Evolutionary conservation across 2,797 vertebrate genomes (phyloP).

Genomic region (Orientallactaga sibirica): DNA sequence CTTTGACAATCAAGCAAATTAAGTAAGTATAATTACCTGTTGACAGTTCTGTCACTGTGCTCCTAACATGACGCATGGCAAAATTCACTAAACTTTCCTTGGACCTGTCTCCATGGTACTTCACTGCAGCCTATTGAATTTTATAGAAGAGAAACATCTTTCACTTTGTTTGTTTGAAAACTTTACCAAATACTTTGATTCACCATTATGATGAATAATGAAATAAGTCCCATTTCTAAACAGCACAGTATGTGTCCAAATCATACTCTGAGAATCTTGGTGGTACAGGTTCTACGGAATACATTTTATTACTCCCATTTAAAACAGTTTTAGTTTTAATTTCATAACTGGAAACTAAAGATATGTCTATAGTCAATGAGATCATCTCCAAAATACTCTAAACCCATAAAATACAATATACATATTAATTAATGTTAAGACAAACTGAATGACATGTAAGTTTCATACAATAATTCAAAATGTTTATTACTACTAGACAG

Average conservation of each 20-base stretch:
- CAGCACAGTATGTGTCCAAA: slow-evolving; percentile 32
- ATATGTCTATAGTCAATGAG: not conserved
- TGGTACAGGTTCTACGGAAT: not conserved
- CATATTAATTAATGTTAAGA: not conserved
- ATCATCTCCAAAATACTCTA: not conserved
- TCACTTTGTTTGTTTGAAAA: slow-evolving; percentile 62
- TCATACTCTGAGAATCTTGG: not conserved
- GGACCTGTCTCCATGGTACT: slow-evolving; percentile 93
- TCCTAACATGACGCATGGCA: slow-evolving; percentile 95
- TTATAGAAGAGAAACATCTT: slow-evolving; percentile 70
- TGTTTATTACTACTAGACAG: slow-evolving; percentile 39
- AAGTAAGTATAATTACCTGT: slow-evolving; percentile 90
- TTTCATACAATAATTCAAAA: slow-evolving; percentile 47
- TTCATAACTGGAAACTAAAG: slow-evolving; percentile 9
- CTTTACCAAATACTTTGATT: not conserved
- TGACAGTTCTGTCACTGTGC: slow-evolving; percentile 93
- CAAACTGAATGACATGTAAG: slow-evolving; percentile 19
- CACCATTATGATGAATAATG: slow-evolving; percentile 21
- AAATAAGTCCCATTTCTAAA: slow-evolving; percentile 24
- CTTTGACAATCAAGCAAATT: not conserved
- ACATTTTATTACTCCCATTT: slow-evolving; percentile 2
- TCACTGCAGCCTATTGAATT: slow-evolving; percentile 92
- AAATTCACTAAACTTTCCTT: slow-evolving; percentile 93
- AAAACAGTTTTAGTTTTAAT: slow-evolving; percentile 8
- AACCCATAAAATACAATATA: slow-evolving; percentile 15